Evolutionary conservation across 2,888 invertebrate species (phyloP).

Genomic region (Xiphydria camelus): DNA sequence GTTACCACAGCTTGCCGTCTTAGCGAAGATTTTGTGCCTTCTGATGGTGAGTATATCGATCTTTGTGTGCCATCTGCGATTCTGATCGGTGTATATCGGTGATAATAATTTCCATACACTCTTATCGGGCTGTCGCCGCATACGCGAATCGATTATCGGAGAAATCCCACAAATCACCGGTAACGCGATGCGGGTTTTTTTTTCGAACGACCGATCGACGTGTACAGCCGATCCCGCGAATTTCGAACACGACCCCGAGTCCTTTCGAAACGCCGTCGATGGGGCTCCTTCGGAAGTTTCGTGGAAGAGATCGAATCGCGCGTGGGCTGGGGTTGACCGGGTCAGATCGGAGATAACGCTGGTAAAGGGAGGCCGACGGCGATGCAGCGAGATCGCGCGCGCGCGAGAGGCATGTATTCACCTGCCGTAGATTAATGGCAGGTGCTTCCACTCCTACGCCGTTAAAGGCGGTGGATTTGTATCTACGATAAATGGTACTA

Average conservation of each 20-base stretch:
- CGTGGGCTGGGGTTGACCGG: conserved; percentile 30
- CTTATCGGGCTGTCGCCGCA: no score
- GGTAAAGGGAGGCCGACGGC: conserved; percentile 14
- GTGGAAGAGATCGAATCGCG: not conserved
- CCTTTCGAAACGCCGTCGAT: no score
- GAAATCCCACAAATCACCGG: no score
- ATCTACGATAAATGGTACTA: no score
- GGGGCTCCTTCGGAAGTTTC: no score
- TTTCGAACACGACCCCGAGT: no score
- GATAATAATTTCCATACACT: not conserved
- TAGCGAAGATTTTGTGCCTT: conserved; percentile 89
- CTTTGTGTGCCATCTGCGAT: not conserved
- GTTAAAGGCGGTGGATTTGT: conserved; percentile 27
- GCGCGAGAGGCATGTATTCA: conserved; percentile 24
- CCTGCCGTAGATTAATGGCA: conserved; percentile 37
- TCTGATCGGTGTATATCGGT: not conserved
- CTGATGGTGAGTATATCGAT: conserved; percentile 72
- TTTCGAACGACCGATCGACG: no score
- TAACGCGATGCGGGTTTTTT: no score
- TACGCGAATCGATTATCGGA: no score
- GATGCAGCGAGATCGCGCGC: conserved; percentile 29
- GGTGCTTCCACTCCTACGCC: conserved; percentile 35
- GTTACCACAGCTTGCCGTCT: conserved; percentile 90
- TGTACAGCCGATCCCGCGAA: no score
- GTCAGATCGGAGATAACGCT: conserved; percentile 36